Conservation (phyloP, 2,113 vertebrate genomes). For the Aythya baeri region DNA sequence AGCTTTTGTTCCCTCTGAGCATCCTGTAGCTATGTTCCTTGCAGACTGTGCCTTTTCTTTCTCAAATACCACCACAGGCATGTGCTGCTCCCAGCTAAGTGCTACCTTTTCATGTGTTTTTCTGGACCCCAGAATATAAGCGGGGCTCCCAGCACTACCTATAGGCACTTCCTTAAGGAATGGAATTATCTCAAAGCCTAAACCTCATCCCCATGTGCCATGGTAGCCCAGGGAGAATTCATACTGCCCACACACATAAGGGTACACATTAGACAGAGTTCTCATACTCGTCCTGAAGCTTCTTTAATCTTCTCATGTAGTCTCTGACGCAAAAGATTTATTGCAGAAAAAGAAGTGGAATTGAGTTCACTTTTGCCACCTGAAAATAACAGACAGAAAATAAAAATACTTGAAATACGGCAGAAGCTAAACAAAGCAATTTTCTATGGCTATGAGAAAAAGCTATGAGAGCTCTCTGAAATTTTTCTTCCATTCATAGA, state of each 20-base stretch:
- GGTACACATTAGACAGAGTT: not conserved
- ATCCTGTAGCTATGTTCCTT: fast-evolving
- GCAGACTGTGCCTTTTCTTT: not conserved
- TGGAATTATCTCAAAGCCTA: not conserved
- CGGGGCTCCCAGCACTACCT: not conserved
- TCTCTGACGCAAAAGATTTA: constrained; percentile 87
- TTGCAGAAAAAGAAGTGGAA: constrained; percentile 80
- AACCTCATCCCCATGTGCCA: not conserved
- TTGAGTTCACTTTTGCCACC: constrained; percentile 31
- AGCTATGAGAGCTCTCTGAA: not conserved
- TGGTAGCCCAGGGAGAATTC: not conserved
- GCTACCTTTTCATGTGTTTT: not conserved
- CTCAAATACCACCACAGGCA: not conserved
- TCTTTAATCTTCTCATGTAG: constrained; percentile 91
- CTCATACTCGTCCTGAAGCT: constrained; percentile 85
- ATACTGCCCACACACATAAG: fast-evolving
- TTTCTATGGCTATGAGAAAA: not conserved
- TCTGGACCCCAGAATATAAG: not conserved
- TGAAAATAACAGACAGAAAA: constrained; percentile 31
- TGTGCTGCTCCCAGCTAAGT: not conserved
- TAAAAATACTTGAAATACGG: not conserved
- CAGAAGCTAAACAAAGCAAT: not conserved
- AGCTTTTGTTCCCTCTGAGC: not conserved
- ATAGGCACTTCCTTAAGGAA: not conserved
- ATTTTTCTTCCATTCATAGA: too few species aligned